These are phyloP conservation scores for Centrocercus urophasianus DNA, from an alignment of 2,113 vertebrate species.

Conservation along the genomic window DNA sequence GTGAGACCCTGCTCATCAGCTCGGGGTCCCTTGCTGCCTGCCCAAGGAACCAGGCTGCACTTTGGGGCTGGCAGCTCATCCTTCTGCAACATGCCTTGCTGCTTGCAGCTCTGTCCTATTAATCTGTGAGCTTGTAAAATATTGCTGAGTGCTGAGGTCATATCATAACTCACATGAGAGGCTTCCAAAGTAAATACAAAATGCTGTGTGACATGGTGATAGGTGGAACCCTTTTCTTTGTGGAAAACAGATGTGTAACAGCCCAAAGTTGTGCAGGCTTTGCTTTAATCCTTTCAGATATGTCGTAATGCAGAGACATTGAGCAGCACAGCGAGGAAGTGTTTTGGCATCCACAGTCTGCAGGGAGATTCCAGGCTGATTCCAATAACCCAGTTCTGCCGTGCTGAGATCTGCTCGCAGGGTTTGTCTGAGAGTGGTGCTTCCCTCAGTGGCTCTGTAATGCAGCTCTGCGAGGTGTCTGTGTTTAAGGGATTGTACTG, in stretches of 20 bases:
- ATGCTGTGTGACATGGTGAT: rapidly evolving
- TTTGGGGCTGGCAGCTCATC: background rate
- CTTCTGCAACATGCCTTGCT: rapidly evolving
- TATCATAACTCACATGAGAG: background rate
- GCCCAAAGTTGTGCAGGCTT: background rate
- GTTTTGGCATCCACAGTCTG: background rate
- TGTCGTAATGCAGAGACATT: rapidly evolving
- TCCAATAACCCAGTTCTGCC: background rate
- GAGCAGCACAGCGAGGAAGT: background rate
- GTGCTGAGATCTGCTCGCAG: background rate
- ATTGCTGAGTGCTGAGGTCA: background rate
- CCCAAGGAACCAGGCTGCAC: background rate
- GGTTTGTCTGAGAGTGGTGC: background rate
- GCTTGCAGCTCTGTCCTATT: background rate
- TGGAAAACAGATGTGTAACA: background rate
- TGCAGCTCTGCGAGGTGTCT: background rate
- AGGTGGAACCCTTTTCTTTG: background rate
- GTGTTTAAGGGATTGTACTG: background rate
- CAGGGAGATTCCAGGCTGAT: background rate
- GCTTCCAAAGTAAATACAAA: background rate
- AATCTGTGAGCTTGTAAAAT: background rate
- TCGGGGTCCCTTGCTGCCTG: background rate
- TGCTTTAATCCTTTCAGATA: rapidly evolving
- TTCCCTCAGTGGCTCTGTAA: background rate
- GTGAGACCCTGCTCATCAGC: background rate